Conservation (phyloP, 2,113 vertebrate species). For the Nerophis lumbriciformis region DNA sequence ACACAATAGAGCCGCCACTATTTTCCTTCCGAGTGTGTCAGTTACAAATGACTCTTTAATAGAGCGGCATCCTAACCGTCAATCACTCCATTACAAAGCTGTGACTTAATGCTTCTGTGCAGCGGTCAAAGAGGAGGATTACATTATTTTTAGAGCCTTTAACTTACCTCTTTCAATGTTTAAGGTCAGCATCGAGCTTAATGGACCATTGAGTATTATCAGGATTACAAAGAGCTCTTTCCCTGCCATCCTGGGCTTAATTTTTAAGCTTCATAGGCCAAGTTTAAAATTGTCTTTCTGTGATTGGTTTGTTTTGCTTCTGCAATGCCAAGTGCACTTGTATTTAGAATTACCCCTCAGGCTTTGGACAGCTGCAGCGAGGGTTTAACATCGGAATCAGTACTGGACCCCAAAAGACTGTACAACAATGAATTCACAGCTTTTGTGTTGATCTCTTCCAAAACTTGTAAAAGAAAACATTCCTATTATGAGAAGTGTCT, state of each 20-base stretch:
- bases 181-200: slow-evolving; percentile 57
- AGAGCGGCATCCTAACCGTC: slow-evolving; percentile 25
- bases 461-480: slow-evolving; percentile 1
- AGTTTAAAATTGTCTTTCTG: slow-evolving; percentile 38
- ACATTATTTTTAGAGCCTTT: slow-evolving; percentile 62
- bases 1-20: slow-evolving; percentile 20
- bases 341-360: slow-evolving; percentile 35
- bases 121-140: slow-evolving; percentile 50
- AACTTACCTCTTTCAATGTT: slow-evolving; percentile 56
- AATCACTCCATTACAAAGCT: slow-evolving; percentile 42
- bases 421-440: background rate
- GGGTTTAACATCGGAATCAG: slow-evolving; percentile 17
- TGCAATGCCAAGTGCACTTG: slow-evolving; percentile 23
- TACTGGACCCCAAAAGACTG: slow-evolving; percentile 7
- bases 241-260: slow-evolving; percentile 41
- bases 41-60: slow-evolving; percentile 22
- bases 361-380: slow-evolving; percentile 15
- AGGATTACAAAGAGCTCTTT: slow-evolving; percentile 65
- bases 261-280: slow-evolving; percentile 49
- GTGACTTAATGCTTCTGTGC: slow-evolving; percentile 35
- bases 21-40: slow-evolving; percentile 18
- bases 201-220: slow-evolving; percentile 61
- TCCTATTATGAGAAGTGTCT: background rate
- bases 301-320: slow-evolving; percentile 39
- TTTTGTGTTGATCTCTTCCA: background rate